phyloP scores from a whole-genome alignment of 2,797 vertebrate species.

The Pelobates cultripes region DNA sequence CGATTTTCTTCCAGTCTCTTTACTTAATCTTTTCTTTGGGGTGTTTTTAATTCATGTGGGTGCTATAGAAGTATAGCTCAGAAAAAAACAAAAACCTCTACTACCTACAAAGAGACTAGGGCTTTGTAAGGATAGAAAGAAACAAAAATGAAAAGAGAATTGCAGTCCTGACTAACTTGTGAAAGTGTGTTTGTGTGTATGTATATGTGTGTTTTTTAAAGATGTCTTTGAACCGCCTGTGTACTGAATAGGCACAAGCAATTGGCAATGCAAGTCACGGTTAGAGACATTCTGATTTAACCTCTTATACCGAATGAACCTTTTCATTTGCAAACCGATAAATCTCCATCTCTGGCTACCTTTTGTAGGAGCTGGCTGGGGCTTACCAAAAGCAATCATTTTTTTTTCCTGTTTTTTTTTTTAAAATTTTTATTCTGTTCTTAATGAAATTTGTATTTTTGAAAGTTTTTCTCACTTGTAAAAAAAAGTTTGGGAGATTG shows the following conservation, averaged over 20 bases:
- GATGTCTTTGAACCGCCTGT: slow-evolving; percentile 78
- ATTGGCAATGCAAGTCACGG: slow-evolving; percentile 71
- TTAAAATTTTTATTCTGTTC: background rate
- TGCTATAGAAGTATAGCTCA: slow-evolving; percentile 70
- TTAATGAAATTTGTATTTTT: slow-evolving; percentile 58
- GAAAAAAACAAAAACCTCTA: slow-evolving; percentile 60
- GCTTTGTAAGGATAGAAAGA: slow-evolving; percentile 78
- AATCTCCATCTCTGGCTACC: slow-evolving; percentile 74
- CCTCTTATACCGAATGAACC: slow-evolving; percentile 78
- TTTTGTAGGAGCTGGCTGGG: slow-evolving; percentile 68
- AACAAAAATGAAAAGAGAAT: slow-evolving; percentile 77
- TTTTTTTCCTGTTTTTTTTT: background rate
- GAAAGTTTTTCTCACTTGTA: slow-evolving; percentile 54
- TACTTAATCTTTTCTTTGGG: slow-evolving; percentile 52
- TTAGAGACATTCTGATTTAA: slow-evolving; percentile 75
- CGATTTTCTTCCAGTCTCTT: slow-evolving; percentile 32
- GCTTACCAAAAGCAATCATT: slow-evolving; percentile 62
- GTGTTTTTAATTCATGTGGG: slow-evolving; percentile 64
- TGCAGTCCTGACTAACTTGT: slow-evolving; percentile 72
- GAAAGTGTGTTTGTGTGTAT: slow-evolving; percentile 73
- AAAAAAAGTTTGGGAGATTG: slow-evolving; percentile 63
- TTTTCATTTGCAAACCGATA: slow-evolving; percentile 80
- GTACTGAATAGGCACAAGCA: slow-evolving; percentile 70
- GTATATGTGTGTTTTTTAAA: slow-evolving; percentile 73
- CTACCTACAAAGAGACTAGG: slow-evolving; percentile 73